phyloP scores from a whole-genome alignment of 2,797 vertebrate genomes.

The Heteromormyrus szaboi region DNA sequence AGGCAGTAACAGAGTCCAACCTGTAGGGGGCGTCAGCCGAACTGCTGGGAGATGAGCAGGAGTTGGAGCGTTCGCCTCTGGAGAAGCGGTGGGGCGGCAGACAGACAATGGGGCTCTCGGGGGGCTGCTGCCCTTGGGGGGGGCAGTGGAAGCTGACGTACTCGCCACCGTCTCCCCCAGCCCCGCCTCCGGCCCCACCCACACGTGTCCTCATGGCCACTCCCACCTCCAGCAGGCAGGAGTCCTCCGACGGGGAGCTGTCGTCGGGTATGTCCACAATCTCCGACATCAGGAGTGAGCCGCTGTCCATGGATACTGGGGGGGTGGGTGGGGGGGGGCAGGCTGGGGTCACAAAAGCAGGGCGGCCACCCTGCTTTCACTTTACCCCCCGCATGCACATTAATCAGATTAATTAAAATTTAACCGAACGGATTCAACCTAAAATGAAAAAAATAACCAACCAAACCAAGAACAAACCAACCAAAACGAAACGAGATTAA shows the following conservation, averaged over 20 bases:
- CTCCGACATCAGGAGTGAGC: slow-evolving; percentile 84
- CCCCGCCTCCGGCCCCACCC: slow-evolving; percentile 54
- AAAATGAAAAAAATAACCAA: neutral
- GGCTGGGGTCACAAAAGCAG: neutral
- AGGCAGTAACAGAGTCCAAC: slow-evolving; percentile 29
- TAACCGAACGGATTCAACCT: neutral
- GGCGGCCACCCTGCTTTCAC: neutral
- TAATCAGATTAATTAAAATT: neutral
- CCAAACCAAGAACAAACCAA: neutral
- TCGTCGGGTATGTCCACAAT: slow-evolving; percentile 88
- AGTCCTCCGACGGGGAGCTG: slow-evolving; percentile 92
- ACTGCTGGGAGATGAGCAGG: slow-evolving; percentile 83
- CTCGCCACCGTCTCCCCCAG: slow-evolving; percentile 41
- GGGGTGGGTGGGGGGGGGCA: neutral
- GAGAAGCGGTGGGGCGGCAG: slow-evolving; percentile 58
- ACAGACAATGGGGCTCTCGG: slow-evolving; percentile 71
- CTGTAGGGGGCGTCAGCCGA: slow-evolving; percentile 55
- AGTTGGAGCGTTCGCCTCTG: slow-evolving; percentile 83
- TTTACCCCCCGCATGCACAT: neutral
- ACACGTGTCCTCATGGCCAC: slow-evolving; percentile 60
- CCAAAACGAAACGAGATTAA: neutral
- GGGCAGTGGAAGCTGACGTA: slow-evolving; percentile 51
- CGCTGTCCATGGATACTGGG: slow-evolving; percentile 88
- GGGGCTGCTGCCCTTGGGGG: slow-evolving; percentile 39
- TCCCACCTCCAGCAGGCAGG: slow-evolving; percentile 81